Conservation (phyloP, 2,888 invertebrate species). For the Mythimna lalbum region DNA sequence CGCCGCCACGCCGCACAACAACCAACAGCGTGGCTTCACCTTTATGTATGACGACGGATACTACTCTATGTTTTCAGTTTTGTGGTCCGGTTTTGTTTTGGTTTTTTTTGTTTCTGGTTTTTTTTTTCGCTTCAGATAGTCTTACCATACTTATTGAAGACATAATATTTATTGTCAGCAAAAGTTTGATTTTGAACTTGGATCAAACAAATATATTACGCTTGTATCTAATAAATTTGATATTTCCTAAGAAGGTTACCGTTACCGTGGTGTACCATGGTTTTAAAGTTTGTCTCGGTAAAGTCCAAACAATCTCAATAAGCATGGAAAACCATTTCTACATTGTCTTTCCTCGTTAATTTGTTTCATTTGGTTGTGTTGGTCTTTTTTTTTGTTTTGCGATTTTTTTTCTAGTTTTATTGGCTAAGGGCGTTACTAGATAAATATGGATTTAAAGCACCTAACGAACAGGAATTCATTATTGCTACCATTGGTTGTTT, state of each 20-base stretch:
- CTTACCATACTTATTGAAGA: constrained; percentile 15
- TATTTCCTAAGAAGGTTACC: neutral
- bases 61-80: constrained; percentile 7
- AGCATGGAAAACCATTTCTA: constrained; percentile 11
- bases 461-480: neutral
- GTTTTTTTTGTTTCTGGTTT: neutral
- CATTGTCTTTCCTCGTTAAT: constrained; percentile 16
- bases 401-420: constrained; percentile 7
- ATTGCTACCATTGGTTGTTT: constrained; percentile 5
- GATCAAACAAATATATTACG: no score
- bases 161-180: neutral
- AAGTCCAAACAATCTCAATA: neutral
- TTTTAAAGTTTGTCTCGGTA: neutral
- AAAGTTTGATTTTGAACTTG: neutral
- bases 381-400: constrained; percentile 46
- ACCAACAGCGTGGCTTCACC: constrained; percentile 94
- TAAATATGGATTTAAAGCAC: neutral
- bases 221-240: neutral
- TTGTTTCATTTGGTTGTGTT: constrained; percentile 49
- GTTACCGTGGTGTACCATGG: neutral
- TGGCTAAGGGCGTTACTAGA: neutral
- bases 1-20: constrained; percentile 92
- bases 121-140: constrained; percentile 16
- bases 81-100: constrained; percentile 28
- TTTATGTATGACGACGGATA: constrained; percentile 91